These are phyloP conservation scores for Sus cebifrons DNA, from an alignment of 2,797 vertebrate genomes.

Conservation along the genomic window DNA sequence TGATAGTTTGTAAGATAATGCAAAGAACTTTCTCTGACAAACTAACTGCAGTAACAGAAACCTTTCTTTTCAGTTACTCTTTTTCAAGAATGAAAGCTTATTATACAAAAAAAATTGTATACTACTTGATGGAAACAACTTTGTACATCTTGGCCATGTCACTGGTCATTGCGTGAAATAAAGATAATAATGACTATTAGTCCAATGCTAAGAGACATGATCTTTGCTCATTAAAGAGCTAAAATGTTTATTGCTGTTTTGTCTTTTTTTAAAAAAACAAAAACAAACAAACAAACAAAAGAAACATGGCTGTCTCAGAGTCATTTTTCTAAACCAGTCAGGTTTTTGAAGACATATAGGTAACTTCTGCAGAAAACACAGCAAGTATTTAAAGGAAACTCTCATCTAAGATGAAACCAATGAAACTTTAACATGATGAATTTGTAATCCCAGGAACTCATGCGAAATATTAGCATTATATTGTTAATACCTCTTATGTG, in stretches of 20 bases:
- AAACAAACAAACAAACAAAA: conserved; percentile 78
- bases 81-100: conserved; percentile 94
- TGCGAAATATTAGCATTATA: background rate
- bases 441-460: background rate
- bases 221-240: conserved; percentile 95
- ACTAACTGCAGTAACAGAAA: conserved; percentile 95
- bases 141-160: conserved; percentile 92
- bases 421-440: conserved; percentile 56
- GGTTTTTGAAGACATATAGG: conserved; percentile 89
- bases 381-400: conserved; percentile 55
- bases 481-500: conserved; percentile 46
- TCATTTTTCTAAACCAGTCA: conserved; percentile 89
- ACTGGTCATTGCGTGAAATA: conserved; percentile 92
- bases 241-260: conserved; percentile 94
- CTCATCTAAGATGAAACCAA: conserved; percentile 48
- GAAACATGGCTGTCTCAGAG: conserved; percentile 90
- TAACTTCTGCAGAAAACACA: conserved; percentile 83
- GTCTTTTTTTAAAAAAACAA: conserved; percentile 90
- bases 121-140: conserved; percentile 93
- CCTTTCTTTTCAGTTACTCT: conserved; percentile 95
- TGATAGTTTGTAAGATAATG: conserved; percentile 95
- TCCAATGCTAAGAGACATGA: conserved; percentile 93
- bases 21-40: conserved; percentile 94
- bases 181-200: conserved; percentile 93
- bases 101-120: conserved; percentile 93